Percentiles rank a stretch among this genome's conserved stretches.
Evolutionary conservation across 1,140 invertebrate species (phyloP).

Genomic region (Batillaria attramentaria): DNA sequence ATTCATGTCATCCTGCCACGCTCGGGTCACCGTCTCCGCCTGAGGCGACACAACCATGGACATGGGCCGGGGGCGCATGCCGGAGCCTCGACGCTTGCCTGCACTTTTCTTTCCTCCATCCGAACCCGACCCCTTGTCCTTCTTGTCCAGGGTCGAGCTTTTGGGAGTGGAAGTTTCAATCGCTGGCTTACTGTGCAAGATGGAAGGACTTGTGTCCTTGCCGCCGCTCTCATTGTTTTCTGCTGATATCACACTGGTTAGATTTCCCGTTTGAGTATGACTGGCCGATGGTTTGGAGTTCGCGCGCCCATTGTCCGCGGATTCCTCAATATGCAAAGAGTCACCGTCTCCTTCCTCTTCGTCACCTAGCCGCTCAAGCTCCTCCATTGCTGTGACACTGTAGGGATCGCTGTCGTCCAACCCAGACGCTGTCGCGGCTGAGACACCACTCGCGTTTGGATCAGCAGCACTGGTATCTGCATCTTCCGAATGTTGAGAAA

Average conservation of each 20-base stretch:
- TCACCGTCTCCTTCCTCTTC: constrained; percentile 15
- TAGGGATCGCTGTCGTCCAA: constrained; percentile 58
- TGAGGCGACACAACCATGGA: constrained; percentile 58
- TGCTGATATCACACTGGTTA: neutral
- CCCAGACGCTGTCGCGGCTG: constrained; percentile 1
- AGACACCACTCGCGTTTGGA: neutral
- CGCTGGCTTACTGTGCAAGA: no score
- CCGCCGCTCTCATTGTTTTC: neutral
- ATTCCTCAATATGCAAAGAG: no score
- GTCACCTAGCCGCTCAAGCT: constrained; percentile 62
- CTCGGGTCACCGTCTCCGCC: constrained; percentile 33
- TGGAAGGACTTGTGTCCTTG: neutral
- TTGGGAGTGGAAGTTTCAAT: no score
- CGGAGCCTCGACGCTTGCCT: constrained; percentile 32
- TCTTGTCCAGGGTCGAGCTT: constrained; percentile 15
- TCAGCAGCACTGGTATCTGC: no score
- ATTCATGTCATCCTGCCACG: constrained; percentile 50
- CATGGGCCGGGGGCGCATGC: constrained; percentile 49
- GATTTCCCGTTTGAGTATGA: neutral
- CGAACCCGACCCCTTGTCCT: constrained; percentile 1
- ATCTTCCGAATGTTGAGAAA: no score
- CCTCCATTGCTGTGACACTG: constrained; percentile 67
- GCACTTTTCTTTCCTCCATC: constrained; percentile 29
- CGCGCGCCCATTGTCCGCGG: no score
- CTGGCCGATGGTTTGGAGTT: no score